Evolutionary conservation across 2,797 vertebrate species (phyloP), one percentile per base, ranked within the genome.

Genomic region (Spinus olivaceus): DNA sequence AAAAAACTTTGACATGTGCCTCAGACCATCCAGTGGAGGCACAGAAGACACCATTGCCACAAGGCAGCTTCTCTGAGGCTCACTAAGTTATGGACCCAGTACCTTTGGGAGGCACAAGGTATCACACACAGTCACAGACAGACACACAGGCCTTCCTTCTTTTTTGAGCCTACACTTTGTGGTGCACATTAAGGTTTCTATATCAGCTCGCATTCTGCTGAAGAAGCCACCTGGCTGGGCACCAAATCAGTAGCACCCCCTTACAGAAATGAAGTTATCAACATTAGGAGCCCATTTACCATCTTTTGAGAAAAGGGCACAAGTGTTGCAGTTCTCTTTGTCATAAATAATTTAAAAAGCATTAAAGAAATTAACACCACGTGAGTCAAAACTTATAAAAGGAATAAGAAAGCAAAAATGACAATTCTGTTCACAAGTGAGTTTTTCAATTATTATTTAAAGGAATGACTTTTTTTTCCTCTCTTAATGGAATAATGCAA

Each of bases 301-400:
- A 39, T 35, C 87, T 53, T 95, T 95, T 83, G 25, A 90, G 54
- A 23, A 60, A 93, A 83, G 32, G 61, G 42, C 42, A 51, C 35
- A 35, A 90, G 15, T 28, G 67, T 85, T 79, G 54, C 74, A 95
- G 88, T 91, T 97, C 76, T 90, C 82, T 95, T 92, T 64, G 64
- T n/a, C 90, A 42, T 87, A 96, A 96, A 96, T 94, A 94, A 96
- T 96, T 97, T 94, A 81, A 17, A 92, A 95, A 91, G 50, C 69
- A 94, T 92, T 92, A 86, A 92, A 96, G 72, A 90, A 94, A 97
- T 96, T 91, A 96, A 73, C 69, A 92, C 33, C 32, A 17, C 72
- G 49, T 50, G 53, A 97, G 78, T 46, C 59, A 91, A 56, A 77
- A 79, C 27, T 42, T 67, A 14, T 51, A 78, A 88, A 20, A 86